Conservation (phyloP, 2,888 invertebrate genomes). For the Agrypnus murinus region DNA sequence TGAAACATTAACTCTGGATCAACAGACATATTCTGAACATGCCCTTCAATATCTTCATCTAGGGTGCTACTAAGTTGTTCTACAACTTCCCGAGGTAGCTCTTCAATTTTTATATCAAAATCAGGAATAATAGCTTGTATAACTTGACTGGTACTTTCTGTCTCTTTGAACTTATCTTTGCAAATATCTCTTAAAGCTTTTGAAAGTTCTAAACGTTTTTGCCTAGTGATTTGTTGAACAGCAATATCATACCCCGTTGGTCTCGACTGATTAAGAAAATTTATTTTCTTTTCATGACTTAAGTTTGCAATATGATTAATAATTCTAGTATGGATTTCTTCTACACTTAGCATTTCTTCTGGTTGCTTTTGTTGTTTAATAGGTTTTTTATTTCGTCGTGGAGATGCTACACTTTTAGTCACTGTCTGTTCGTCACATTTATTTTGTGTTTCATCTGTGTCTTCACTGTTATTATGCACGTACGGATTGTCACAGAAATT, state of each 20-base stretch:
- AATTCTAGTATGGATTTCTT: constrained; percentile 66
- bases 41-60: constrained; percentile 54
- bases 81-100: constrained; percentile 66
- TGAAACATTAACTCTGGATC: constrained; percentile 56
- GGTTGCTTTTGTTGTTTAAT: constrained; percentile 5
- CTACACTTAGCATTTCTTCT: constrained; percentile 21
- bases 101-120: constrained; percentile 67
- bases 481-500: constrained; percentile 29
- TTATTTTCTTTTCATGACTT: constrained; percentile 65
- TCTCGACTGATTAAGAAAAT: constrained; percentile 64
- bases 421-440: neutral
- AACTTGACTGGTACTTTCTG: constrained; percentile 59
- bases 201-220: constrained; percentile 67
- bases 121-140: constrained; percentile 68
- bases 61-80: constrained; percentile 64
- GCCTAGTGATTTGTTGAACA: constrained; percentile 66
- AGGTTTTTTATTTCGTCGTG: constrained; percentile 22
- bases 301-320: constrained; percentile 66
- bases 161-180: constrained; percentile 55
- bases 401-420: constrained; percentile 25
- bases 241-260: constrained; percentile 64
- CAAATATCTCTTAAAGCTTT: constrained; percentile 66
- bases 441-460: neutral
- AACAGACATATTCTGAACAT: constrained; percentile 32
- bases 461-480: neutral